Base-by-base conservation (phyloP, 1,140 invertebrate genomes). In the Drosophila varians region DNA sequence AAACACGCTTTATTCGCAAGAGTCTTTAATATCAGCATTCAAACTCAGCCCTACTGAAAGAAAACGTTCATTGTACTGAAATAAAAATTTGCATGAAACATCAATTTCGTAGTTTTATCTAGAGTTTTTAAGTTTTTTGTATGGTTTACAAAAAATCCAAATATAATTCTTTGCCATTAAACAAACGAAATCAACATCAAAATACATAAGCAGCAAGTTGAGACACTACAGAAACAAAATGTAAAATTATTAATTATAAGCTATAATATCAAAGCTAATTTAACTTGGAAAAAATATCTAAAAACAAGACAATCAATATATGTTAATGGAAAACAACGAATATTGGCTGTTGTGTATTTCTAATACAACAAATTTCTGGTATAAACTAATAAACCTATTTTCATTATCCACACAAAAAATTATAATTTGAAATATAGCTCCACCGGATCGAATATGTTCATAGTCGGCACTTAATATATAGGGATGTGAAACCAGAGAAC, bases 361-460 rank as follows among this genome's bases (percentile, higher is more conserved):
- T 6, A 9, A 16, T 28, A 16, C n/a, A 6, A 25, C 34, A 1
- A 16, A 1, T 18, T n/a, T 18, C 0, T 6, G 7, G 9, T 18
- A 18, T 28, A 9, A 28, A 58, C 48, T 83, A 79, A 86, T 72
- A 47, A 3, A 42, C 46, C 45, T 43, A 46, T 48, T 5, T 21
- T 19, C 48, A 11, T 9, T 19, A 42, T 12, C 19, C 5, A 16
- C 19, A 21, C 57, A 47, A 36, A 34, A 16, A 42, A 49, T 9
- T 43, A 5, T 11, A 34, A 25, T 2, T 46, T 4, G 1, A 62
- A 61, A 61, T 64, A 0, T 93, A 97, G 96, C 93, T 98, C 92
- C 96, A 97, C 94, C 96, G 98, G 93, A 99, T 99, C 95, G 98
- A 99, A 94, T 99, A 98, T 94, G 98, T 99, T 91, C 99, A 99